Percentiles rank a stretch among this genome's conserved stretches.
These are phyloP conservation scores for Diadromus collaris DNA, from an alignment of 2,888 invertebrate genomes.

Conservation along the genomic window DNA sequence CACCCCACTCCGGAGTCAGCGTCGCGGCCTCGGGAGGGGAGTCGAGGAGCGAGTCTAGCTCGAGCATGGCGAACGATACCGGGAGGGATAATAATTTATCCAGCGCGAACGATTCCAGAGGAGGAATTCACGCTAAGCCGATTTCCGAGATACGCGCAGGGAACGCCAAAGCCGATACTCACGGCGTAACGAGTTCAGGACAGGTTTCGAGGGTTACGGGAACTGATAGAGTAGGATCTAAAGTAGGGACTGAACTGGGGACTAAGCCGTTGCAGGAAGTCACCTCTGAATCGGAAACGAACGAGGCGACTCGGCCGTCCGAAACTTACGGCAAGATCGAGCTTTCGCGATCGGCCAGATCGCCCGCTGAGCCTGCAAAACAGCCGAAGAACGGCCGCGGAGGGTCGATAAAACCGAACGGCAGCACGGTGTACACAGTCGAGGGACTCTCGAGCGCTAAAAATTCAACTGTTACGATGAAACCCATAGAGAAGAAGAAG, in stretches of 20 bases:
- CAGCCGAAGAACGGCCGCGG: background rate
- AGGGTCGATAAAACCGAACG: constrained; percentile 30
- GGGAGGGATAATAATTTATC: constrained; percentile 31
- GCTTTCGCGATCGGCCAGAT: constrained; percentile 3
- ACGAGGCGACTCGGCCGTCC: constrained; percentile 21
- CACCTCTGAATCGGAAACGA: constrained; percentile 17
- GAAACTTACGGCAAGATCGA: constrained; percentile 32
- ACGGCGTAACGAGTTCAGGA: background rate
- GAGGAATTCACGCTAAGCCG: constrained; percentile 40
- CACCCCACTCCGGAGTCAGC: constrained; percentile 6
- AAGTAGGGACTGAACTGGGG: constrained; percentile 34
- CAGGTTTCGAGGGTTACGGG: background rate
- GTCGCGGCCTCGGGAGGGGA: background rate
- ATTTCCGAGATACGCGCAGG: constrained; percentile 27
- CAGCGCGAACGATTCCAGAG: constrained; percentile 20
- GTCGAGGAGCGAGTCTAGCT: constrained; percentile 10
- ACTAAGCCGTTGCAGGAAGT: constrained; percentile 32
- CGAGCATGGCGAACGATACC: background rate
- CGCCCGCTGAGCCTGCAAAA: background rate
- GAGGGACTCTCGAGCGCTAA: constrained; percentile 38
- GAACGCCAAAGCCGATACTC: constrained; percentile 3
- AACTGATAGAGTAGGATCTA: constrained; percentile 1
- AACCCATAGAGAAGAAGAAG: constrained; percentile 69
- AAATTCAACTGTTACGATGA: constrained; percentile 60
- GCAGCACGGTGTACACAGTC: background rate